A percentile compares a stretch with the other conserved stretches of the same genome.
phyloP scores from a whole-genome alignment of 2,797 vertebrate genomes.

The Sphenodon punctatus region DNA sequence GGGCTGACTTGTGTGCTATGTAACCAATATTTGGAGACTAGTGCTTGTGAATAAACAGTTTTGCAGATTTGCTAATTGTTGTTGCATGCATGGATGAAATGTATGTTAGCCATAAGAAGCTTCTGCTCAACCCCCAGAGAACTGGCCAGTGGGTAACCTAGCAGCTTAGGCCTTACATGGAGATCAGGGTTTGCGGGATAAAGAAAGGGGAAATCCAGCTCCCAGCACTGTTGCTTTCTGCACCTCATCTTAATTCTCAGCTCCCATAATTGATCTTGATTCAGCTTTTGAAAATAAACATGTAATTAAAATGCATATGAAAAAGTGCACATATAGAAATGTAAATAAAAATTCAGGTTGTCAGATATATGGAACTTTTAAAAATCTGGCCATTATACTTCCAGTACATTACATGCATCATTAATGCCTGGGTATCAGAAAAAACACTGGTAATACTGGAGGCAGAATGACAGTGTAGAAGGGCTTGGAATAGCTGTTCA shows the following conservation, averaged over 20 bases:
- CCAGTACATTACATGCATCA: not conserved
- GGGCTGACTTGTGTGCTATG: fast-evolving
- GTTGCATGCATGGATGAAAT: not conserved
- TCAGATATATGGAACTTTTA: not conserved
- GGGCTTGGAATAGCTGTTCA: not conserved
- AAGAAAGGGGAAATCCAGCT: not conserved
- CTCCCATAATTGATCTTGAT: no score
- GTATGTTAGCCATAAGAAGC: not conserved
- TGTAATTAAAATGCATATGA: not conserved
- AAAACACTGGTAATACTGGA: not conserved
- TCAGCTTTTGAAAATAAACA: not conserved
- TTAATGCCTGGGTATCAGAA: not conserved
- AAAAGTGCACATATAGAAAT: no score
- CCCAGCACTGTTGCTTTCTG: not conserved
- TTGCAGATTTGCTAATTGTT: not conserved
- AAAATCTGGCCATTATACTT: not conserved
- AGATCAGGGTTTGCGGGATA: not conserved
- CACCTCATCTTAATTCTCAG: no score
- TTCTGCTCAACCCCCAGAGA: not conserved
- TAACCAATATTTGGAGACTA: not conserved
- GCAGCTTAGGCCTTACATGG: not conserved
- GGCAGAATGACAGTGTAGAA: not conserved
- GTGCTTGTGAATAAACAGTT: not conserved
- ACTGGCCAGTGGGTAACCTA: not conserved
- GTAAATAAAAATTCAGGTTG: not conserved